Evolutionary conservation across 2,797 vertebrate genomes (phyloP), one percentile per base, ranked within the genome.

Genomic region (Microctenopoma steveboyesi): DNA sequence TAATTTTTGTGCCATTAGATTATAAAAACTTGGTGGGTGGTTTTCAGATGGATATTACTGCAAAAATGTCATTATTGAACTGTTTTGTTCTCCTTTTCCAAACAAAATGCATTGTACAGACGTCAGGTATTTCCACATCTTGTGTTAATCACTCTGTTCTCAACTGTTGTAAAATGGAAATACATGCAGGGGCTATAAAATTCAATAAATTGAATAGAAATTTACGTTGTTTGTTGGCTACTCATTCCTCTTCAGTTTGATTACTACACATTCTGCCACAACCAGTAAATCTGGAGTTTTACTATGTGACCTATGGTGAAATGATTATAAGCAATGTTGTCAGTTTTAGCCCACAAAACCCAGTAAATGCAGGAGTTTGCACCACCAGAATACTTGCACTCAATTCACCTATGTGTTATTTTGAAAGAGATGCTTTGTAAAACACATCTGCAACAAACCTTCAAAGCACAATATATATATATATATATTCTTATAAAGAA

Each of bases 141-240:
- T 58, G 25, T 74, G 74, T 74, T 54, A 47, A 59, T 64, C 72
- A 78, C 64, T 85, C 72, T 86, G 69, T 81, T 80, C 81, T 82
- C 79, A 59, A 79, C 81, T 89, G 82, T 86, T 89, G 77, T 89
- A 83, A 88, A 56, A 45, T 76, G 81, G 78, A 86, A 89, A 81
- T 55, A 73, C 81, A 74, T 69, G 74, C 88, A 87, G 78, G 81
- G 64, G 65, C 74, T 74, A 61, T 42, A 49, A 78, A 89, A 87
- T 54, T 85, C 56, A 92, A 92, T 92, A 92, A 93, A 92, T 83
- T 90, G 72, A 78, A 76, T 63, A 79, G 53, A 86, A 91, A 91
- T 83, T 69, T 2, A 79, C 4, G 3, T 16, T 40, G 16, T 18
- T 15, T 65, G 3, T 53, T 5, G n/a, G 2, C 7, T 64, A 2